Percentiles rank a stretch among this genome's conserved stretches.
phyloP scores from a whole-genome alignment of 2,113 vertebrate species.

The Pelobates fuscus region DNA sequence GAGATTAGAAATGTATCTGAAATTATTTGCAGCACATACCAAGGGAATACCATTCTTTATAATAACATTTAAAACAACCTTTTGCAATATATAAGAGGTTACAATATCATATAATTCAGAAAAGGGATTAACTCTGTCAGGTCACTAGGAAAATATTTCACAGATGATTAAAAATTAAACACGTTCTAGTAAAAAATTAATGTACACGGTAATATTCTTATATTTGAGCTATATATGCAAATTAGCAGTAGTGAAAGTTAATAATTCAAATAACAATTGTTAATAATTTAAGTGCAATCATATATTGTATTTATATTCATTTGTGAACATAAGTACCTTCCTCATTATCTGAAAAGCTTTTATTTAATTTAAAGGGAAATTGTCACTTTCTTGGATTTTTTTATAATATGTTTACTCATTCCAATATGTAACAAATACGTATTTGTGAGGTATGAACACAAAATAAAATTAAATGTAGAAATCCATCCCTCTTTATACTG shows the following conservation, averaged over 20 bases:
- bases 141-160: slow-evolving; percentile 33
- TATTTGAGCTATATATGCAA: neutral
- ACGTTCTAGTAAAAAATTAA: slow-evolving; percentile 3
- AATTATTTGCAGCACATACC: slow-evolving; percentile 16
- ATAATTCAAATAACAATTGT: slow-evolving; percentile 9
- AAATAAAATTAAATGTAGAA: no score
- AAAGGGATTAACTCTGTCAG: slow-evolving; percentile 27
- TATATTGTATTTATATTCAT: slow-evolving; percentile 1
- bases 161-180: slow-evolving; percentile 44
- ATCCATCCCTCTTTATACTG: no score
- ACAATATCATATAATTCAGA: slow-evolving; percentile 26
- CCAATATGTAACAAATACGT: no score
- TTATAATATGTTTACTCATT: no score
- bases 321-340: neutral
- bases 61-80: slow-evolving; percentile 14
- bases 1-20: slow-evolving; percentile 1
- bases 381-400: no score
- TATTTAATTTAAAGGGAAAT: no score
- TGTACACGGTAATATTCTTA: neutral
- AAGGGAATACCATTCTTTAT: slow-evolving; percentile 17
- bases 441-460: no score
- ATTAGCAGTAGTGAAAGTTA: slow-evolving; percentile 10
- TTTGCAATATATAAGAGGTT: slow-evolving; percentile 5
- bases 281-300: slow-evolving; percentile 11
- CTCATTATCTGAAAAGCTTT: neutral